Percentiles rank a stretch among this genome's conserved stretches.
phyloP scores from a whole-genome alignment of 2,113 vertebrate genomes.

The Taurulus bubalis region DNA sequence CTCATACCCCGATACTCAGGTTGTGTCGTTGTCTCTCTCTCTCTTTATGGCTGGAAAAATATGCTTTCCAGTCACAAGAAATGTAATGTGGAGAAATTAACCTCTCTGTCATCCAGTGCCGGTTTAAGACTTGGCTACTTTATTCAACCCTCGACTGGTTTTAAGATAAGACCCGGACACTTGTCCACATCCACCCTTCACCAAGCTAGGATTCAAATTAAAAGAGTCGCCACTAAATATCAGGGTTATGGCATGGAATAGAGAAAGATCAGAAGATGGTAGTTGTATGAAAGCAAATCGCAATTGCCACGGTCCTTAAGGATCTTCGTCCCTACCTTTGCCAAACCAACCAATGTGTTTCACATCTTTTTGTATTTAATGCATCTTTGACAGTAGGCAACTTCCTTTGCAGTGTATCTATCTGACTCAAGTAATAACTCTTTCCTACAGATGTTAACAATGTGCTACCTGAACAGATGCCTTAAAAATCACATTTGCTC shows the following conservation, averaged over 20 bases:
- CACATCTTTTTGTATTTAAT: not conserved
- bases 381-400: not conserved
- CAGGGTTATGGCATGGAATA: not conserved
- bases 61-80: constrained; percentile 21
- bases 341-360: constrained; percentile 1
- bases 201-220: constrained; percentile 16
- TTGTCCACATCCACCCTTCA: constrained; percentile 21
- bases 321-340: not conserved
- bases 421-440: not conserved
- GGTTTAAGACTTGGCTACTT: constrained; percentile 24
- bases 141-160: constrained; percentile 12
- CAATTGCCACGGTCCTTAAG: not conserved
- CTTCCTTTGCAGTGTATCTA: too few species aligned
- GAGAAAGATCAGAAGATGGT: constrained; percentile 28
- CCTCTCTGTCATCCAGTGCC: constrained; percentile 16
- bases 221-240: constrained; percentile 24
- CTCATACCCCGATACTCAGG: not conserved
- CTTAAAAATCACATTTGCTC: not conserved
- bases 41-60: constrained; percentile 7
- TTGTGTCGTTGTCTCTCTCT: not conserved
- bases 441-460: not conserved
- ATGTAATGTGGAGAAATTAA: constrained; percentile 29
- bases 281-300: constrained; percentile 14
- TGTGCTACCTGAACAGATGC: not conserved
- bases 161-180: constrained; percentile 35